Percentiles rank a stretch among this genome's conserved stretches.
Conservation (phyloP, 1,140 invertebrate genomes). For the Drosophila ohnishii region DNA sequence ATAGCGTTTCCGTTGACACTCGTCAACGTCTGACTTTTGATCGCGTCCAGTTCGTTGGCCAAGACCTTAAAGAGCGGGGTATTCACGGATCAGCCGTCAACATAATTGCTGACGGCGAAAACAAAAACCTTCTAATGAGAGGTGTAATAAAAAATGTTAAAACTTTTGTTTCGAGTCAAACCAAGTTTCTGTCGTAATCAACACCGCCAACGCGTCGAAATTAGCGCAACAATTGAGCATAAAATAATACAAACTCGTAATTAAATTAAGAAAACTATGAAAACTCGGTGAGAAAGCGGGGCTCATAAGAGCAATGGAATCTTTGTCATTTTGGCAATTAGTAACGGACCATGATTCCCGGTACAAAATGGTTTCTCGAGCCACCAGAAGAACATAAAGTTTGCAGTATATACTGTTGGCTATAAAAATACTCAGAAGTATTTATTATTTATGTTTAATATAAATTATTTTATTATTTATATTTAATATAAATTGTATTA, state of each 20-base stretch:
- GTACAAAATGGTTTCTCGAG: conserved; percentile 27
- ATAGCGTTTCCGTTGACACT: conserved; percentile 55
- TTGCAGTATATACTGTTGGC: not conserved
- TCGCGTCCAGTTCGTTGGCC: conserved; percentile 53
- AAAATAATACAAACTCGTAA: conserved; percentile 61
- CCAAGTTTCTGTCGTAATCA: conserved; percentile 63
- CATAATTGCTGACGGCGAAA: conserved; percentile 56
- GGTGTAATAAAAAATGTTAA: conserved; percentile 62
- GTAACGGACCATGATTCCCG: conserved; percentile 69
- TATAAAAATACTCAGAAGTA: not conserved
- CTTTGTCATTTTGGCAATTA: conserved; percentile 57
- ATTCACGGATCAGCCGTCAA: conserved; percentile 71
- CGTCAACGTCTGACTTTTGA: conserved; percentile 19
- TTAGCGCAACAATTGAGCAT: conserved; percentile 66
- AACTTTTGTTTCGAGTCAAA: conserved; percentile 37
- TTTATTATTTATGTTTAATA: not conserved
- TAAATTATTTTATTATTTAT: not conserved
- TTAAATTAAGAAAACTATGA: conserved; percentile 69
- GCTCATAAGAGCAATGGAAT: conserved; percentile 26
- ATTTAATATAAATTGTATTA: not conserved
- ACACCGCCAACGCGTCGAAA: conserved; percentile 58
- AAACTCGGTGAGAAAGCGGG: conserved; percentile 40
- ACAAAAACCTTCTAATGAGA: conserved; percentile 47
- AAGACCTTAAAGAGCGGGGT: conserved; percentile 40
- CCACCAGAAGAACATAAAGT: conserved; percentile 14